These are phyloP conservation scores for Drosophila recens DNA, from an alignment of 2,888 invertebrate genomes.

Conservation along the genomic window DNA sequence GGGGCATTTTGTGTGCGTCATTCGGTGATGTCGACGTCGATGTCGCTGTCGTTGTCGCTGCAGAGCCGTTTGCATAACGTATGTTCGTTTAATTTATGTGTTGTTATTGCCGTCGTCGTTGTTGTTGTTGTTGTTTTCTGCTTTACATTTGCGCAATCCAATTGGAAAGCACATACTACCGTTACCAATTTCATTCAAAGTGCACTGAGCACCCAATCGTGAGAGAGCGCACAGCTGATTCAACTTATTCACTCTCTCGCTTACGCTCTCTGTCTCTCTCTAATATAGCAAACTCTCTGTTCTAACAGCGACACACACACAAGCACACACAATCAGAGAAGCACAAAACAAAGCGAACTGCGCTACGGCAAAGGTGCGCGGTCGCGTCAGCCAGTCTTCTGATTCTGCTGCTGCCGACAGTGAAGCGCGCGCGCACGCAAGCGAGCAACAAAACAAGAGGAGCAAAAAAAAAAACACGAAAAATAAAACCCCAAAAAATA, in stretches of 20 bases:
- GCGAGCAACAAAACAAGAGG: conserved; percentile 29
- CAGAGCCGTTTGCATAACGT: conserved; percentile 65
- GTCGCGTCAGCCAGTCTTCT: conserved; percentile 77
- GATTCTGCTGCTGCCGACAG: conserved; percentile 75
- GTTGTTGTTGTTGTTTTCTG: conserved; percentile 17
- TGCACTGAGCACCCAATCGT: conserved; percentile 42
- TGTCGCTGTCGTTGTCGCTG: conserved; percentile 1
- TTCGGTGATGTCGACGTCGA: conserved; percentile 46
- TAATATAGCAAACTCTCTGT: conserved; percentile 14
- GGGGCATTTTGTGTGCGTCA: conserved; percentile 73
- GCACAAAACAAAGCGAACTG: conserved; percentile 70
- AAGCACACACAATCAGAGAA: conserved; percentile 34
- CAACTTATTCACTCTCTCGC: conserved; percentile 20
- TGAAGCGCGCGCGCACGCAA: conserved; percentile 71
- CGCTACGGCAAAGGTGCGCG: conserved; percentile 78
- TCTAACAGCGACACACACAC: conserved; percentile 15
- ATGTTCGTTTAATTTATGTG: conserved; percentile 53
- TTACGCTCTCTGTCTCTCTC: conserved; percentile 22
- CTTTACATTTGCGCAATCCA: conserved; percentile 71
- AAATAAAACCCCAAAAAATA: conserved; percentile 11
- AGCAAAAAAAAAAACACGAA: conserved; percentile 33
- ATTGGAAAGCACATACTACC: conserved; percentile 68
- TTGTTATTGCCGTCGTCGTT: conserved; percentile 20
- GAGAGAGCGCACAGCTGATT: conserved; percentile 64
- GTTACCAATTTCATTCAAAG: conserved; percentile 74